These are phyloP conservation scores for Himantopus leucocephalus DNA, from an alignment of 2,113 vertebrate genomes.

Conservation along the genomic window DNA sequence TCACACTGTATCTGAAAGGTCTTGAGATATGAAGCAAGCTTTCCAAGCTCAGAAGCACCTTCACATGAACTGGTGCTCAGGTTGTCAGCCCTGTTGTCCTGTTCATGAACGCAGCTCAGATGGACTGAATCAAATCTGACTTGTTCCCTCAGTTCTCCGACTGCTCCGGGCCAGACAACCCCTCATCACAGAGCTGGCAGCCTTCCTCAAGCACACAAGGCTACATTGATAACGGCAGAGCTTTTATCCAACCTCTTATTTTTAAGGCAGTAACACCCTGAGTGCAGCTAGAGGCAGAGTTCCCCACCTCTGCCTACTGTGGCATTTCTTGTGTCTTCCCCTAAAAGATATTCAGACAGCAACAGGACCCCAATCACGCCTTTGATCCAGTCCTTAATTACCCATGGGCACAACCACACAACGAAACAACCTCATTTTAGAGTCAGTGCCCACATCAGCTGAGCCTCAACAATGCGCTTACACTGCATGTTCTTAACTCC, in stretches of 20 bases:
- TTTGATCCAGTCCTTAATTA: neutral
- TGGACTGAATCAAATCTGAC: neutral
- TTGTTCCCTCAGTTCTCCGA: neutral
- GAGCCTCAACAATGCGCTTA: fast-evolving
- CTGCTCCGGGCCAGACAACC: neutral
- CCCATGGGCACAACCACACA: neutral
- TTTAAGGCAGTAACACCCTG: neutral
- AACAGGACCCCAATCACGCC: neutral
- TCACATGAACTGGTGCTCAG: neutral
- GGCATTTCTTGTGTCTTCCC: neutral
- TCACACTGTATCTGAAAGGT: neutral
- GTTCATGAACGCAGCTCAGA: neutral
- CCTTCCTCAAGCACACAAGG: neutral
- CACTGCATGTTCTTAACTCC: neutral
- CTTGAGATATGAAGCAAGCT: neutral
- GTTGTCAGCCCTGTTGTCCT: neutral
- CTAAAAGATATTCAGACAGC: neutral
- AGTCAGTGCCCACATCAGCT: neutral
- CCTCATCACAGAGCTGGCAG: neutral
- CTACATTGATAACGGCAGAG: neutral
- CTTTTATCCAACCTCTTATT: neutral
- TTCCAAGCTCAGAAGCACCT: neutral
- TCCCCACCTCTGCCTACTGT: neutral
- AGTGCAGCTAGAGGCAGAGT: neutral
- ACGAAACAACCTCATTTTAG: neutral